These are phyloP conservation scores for Anisognathus igniventris DNA, from an alignment of 2,797 vertebrate species.

Conservation along the genomic window DNA sequence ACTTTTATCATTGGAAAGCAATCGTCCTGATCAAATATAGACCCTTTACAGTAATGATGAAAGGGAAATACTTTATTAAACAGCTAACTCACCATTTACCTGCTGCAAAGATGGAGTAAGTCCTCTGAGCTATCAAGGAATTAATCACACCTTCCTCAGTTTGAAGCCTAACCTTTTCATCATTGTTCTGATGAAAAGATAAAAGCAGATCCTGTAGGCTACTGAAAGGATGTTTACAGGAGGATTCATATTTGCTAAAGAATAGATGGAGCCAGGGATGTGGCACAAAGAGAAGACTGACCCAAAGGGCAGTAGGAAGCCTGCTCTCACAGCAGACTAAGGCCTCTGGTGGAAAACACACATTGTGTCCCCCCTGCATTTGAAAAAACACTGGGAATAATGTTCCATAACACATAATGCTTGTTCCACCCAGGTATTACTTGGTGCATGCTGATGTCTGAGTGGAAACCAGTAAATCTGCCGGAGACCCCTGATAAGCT, in stretches of 20 bases:
- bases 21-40: neutral
- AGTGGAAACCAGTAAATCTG: neutral
- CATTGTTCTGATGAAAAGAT: neutral
- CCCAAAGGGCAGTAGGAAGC: neutral
- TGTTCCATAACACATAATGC: neutral
- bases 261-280: neutral
- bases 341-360: neutral
- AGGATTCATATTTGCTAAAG: neutral
- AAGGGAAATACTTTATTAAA: conserved; percentile 7
- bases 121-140: conserved; percentile 1
- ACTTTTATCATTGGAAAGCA: neutral
- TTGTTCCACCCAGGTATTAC: neutral
- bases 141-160: neutral
- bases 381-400: neutral
- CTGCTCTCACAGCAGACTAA: neutral
- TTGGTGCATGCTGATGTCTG: neutral
- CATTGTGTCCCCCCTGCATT: neutral
- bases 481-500: neutral
- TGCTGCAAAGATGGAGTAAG: neutral
- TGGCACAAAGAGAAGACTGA: neutral
- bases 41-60: neutral
- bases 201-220: neutral
- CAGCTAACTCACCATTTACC: neutral
- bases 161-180: neutral
- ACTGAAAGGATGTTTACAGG: neutral